Base-by-base conservation (phyloP, 2,797 vertebrate genomes). In the Synaphobranchus kaupii region DNA sequence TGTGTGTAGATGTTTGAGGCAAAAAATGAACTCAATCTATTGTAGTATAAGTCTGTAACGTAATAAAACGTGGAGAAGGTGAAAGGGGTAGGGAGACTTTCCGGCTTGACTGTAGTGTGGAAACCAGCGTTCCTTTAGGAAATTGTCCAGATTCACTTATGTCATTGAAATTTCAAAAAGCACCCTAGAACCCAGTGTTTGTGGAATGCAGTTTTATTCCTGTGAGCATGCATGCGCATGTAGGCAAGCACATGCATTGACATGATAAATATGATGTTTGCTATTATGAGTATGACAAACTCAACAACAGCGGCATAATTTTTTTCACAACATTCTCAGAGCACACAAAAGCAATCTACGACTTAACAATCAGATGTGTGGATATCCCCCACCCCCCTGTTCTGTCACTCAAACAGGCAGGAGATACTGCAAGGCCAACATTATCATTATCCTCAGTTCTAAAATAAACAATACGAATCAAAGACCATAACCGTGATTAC, bases 91-190 rank as follows among this genome's bases (percentile, higher is more conserved):
- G n/a, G n/a, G n/a, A n/a, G n/a, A n/a, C n/a, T n/a, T n/a, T n/a
- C n/a, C n/a, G n/a, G n/a, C n/a, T n/a, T n/a, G n/a, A n/a, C n/a
- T n/a, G 48, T 73, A 82, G 66, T 85, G 82, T 88, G 76, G 84
- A 82, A 88, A 88, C 81, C 68, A 83, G 78, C n/a, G 25, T n/a
- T 15, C 80, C 80, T 85, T 66, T 52, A 82, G 85, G 47, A 88
- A 88, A 85, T 73, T 85, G 71, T 56, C 76, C 83, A 82, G 56
- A 63, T 83, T 58, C 47, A 68, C 39, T 39, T 39, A 76, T 60
- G n/a, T 28, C 63, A n/a, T 68, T 68, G 7, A 28, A 68, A 68
- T 28, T 28, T 17, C 63, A 68, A 28, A 0, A 28, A 68, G 63
- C 39, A 39, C 39, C 39, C 39, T 39, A 1, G 39, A 39, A 39